These are phyloP conservation scores for Heliopora coerulea DNA, from an alignment of 92 coral and sea anemone species.

Conservation along the genomic window DNA sequence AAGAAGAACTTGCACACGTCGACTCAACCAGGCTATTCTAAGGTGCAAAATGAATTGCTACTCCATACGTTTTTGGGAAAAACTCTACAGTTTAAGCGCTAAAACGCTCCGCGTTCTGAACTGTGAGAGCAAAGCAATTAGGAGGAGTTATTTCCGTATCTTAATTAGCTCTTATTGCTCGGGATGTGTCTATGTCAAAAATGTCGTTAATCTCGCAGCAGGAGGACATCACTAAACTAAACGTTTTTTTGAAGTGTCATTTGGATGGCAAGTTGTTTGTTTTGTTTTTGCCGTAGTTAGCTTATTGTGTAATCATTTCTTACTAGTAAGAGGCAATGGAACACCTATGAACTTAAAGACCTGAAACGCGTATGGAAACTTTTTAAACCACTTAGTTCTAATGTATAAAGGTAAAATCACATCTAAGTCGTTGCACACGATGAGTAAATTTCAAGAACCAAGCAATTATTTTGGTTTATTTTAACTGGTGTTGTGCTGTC, in stretches of 20 bases:
- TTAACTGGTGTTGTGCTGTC: too few relatives aligned
- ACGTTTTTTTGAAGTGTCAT: background rate
- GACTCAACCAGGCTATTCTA: background rate
- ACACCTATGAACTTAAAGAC: too few relatives aligned
- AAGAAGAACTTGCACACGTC: background rate
- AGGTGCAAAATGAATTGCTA: too few relatives aligned
- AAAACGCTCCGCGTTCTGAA: background rate
- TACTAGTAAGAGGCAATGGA: too few relatives aligned
- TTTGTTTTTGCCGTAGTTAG: background rate
- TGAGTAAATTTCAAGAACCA: too few relatives aligned
- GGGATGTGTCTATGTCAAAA: constrained; percentile 3
- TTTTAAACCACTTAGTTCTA: too few relatives aligned
- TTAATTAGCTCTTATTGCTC: constrained; percentile 11
- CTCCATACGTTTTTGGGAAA: background rate
- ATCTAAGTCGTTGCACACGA: too few relatives aligned
- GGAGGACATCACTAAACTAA: background rate
- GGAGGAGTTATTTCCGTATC: constrained; percentile 13
- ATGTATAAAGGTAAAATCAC: too few relatives aligned
- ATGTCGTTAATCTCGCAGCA: background rate
- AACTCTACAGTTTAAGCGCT: background rate
- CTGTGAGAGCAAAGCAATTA: constrained; percentile 16
- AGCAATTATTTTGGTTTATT: too few relatives aligned
- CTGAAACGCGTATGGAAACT: too few relatives aligned
- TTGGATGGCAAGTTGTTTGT: background rate
- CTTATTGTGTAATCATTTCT: too few relatives aligned